Conservation (phyloP, 2,113 vertebrate genomes). For the Alouatta palliata region DNA sequence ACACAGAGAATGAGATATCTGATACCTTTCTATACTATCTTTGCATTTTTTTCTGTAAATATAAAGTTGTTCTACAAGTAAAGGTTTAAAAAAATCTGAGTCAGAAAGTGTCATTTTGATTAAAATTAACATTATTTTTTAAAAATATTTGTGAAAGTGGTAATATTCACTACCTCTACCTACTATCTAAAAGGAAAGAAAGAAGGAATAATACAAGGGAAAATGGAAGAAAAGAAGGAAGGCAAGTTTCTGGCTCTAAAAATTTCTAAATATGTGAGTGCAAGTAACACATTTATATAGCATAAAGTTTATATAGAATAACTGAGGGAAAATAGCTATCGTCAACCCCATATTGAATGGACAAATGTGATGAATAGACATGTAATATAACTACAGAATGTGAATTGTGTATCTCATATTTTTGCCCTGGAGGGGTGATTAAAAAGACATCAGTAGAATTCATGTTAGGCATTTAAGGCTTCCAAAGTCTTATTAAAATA, state of each 20-base stretch:
- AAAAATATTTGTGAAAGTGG: neutral
- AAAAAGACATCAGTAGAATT: neutral
- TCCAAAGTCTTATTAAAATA: neutral
- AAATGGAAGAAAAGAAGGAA: neutral
- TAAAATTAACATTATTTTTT: neutral
- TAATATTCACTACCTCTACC: neutral
- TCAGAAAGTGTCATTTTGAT: neutral
- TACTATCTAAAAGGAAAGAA: neutral
- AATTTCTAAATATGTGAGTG: neutral
- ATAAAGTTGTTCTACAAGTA: neutral
- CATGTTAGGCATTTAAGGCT: neutral
- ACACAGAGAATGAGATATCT: neutral
- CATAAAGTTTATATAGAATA: neutral
- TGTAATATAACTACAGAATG: rapidly evolving
- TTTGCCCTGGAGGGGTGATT: neutral
- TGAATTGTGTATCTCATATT: neutral
- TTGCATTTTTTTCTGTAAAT: neutral
- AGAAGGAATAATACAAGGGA: neutral
- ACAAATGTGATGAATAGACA: neutral
- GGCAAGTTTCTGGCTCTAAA: neutral
- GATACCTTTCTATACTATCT: neutral
- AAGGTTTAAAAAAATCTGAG: neutral
- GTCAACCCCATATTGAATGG: neutral
- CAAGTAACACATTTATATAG: rapidly evolving
- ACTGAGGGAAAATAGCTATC: neutral